Percentiles rank a stretch among this genome's conserved stretches.
Evolutionary conservation across 2,113 vertebrate genomes (phyloP).

Genomic region (Narcine bancroftii): DNA sequence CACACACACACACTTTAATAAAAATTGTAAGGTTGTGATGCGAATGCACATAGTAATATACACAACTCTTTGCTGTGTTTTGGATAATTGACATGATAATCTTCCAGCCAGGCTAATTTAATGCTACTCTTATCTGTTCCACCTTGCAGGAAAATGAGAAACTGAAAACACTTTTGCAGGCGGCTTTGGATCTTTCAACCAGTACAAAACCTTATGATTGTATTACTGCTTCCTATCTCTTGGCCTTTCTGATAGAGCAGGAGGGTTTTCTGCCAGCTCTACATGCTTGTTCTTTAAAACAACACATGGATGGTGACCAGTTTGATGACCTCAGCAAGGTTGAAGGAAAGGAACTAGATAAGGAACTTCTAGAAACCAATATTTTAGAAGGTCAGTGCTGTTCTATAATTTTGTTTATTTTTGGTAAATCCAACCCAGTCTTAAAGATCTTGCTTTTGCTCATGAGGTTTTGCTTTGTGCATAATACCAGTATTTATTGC

Average conservation of each 20-base stretch:
- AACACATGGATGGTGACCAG: slow-evolving; percentile 6
- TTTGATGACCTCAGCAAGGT: neutral
- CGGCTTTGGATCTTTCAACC: slow-evolving; percentile 76
- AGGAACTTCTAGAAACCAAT: slow-evolving; percentile 63
- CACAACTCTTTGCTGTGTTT: neutral
- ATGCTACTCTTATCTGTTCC: neutral
- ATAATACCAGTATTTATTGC: neutral
- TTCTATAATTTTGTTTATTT: neutral
- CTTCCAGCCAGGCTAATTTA: neutral
- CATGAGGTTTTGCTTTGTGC: neutral
- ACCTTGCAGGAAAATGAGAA: slow-evolving; percentile 55
- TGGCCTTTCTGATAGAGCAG: slow-evolving; percentile 72
- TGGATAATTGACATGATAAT: neutral
- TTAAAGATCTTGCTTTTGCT: neutral
- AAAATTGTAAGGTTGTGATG: too few species aligned
- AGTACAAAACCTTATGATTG: slow-evolving; percentile 90
- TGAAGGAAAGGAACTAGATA: neutral
- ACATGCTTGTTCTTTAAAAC: slow-evolving; percentile 47
- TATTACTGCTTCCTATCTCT: slow-evolving; percentile 78
- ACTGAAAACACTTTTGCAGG: slow-evolving; percentile 60
- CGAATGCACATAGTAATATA: too few species aligned
- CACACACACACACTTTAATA: too few species aligned
- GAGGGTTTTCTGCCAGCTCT: slow-evolving; percentile 55
- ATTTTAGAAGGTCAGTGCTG: slow-evolving; percentile 63
- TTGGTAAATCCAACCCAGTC: neutral